These are phyloP conservation scores for Cephus pygmeus DNA, from an alignment of 2,888 invertebrate genomes.

Conservation along the genomic window DNA sequence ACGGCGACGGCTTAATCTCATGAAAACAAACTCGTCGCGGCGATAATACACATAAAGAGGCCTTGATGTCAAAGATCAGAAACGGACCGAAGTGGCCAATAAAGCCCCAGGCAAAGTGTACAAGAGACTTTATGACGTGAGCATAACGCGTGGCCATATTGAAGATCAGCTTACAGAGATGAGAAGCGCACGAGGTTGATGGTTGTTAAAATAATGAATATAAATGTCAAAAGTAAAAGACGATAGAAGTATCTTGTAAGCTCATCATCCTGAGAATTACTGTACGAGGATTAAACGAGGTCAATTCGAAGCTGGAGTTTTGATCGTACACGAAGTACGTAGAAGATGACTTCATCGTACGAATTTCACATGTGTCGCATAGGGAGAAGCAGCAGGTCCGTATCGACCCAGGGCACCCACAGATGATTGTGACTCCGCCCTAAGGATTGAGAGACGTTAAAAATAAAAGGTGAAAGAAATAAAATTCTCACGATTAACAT, in stretches of 20 bases:
- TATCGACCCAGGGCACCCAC: neutral
- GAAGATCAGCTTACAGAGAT: neutral
- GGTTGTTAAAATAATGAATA: neutral
- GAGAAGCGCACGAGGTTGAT: neutral
- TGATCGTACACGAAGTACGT: constrained; percentile 26
- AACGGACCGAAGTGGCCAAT: neutral
- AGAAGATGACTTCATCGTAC: constrained; percentile 33
- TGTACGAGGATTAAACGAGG: constrained; percentile 35
- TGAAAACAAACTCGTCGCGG: neutral
- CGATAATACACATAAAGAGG: neutral
- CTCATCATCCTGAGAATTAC: neutral
- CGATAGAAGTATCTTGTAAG: neutral
- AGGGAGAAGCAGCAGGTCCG: neutral
- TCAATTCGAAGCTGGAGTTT: constrained; percentile 52
- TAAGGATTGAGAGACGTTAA: neutral
- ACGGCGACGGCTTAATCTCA: neutral
- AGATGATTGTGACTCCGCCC: neutral
- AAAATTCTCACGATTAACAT: neutral
- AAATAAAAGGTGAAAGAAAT: neutral
- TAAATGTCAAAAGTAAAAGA: neutral
- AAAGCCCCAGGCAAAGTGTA: neutral
- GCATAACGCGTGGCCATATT: neutral
- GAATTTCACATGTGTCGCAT: constrained; percentile 3
- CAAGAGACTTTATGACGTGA: neutral
- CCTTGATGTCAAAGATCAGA: neutral